A percentile compares a stretch with the other conserved stretches of the same genome.
Evolutionary conservation across 1,140 invertebrate species (phyloP).

Genomic region (Drosophila parabipectinata): DNA sequence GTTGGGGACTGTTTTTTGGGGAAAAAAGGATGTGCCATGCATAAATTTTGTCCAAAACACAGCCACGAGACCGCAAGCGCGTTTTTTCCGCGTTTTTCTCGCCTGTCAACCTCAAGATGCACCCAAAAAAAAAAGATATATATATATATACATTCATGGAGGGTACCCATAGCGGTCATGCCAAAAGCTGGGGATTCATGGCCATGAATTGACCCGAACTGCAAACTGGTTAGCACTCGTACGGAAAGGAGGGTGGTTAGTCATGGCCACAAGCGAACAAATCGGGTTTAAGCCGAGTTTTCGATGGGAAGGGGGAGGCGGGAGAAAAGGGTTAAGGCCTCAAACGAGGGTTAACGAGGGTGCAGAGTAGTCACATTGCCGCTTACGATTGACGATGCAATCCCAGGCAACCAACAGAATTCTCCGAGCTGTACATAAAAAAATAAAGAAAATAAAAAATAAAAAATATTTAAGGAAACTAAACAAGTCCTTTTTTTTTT

Average conservation of each 20-base stretch:
- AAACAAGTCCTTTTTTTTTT: constrained; percentile 1
- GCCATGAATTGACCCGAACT: constrained; percentile 35
- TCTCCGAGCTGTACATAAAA: constrained; percentile 41
- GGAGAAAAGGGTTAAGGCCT: neutral
- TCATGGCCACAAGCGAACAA: constrained; percentile 20
- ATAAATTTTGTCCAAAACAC: constrained; percentile 36
- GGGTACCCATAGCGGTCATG: neutral
- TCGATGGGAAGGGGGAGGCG: neutral
- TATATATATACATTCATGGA: neutral
- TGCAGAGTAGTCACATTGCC: constrained; percentile 25
- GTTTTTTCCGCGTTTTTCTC: constrained; percentile 33
- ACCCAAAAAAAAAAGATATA: constrained; percentile 8
- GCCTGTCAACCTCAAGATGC: constrained; percentile 26
- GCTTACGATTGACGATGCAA: constrained; percentile 68
- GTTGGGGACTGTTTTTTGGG: neutral
- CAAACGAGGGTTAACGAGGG: neutral
- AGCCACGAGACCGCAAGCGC: constrained; percentile 26
- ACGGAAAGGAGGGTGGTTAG: constrained; percentile 23
- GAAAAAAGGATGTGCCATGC: constrained; percentile 25
- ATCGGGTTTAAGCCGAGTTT: constrained; percentile 25
- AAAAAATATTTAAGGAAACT: constrained; percentile 5
- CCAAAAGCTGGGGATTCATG: constrained; percentile 30
- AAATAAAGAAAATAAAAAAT: constrained; percentile 14
- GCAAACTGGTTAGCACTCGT: constrained; percentile 18
- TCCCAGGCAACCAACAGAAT: constrained; percentile 55